Conservation (phyloP, 53 echinoderm and acorn worm species). For the Holothuria leucospilota region DNA sequence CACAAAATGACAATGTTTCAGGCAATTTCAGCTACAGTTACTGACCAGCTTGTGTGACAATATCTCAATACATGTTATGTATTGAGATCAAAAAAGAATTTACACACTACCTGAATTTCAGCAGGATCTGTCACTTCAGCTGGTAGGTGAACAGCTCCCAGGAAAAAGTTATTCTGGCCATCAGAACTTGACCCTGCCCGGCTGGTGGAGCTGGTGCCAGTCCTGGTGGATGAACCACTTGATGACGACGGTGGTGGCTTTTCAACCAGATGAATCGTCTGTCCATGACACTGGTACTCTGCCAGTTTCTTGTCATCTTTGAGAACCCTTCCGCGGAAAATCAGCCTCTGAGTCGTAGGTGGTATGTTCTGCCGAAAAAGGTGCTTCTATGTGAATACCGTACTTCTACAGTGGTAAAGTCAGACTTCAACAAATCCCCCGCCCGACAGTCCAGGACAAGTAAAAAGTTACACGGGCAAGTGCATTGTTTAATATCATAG, state of each 20-base stretch:
- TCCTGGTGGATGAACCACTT: conserved; percentile 14
- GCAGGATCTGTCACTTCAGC: conserved; percentile 73
- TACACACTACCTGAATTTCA: conserved; percentile 69
- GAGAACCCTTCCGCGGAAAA: conserved; percentile 88
- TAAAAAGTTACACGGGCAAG: no score
- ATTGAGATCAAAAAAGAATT: not conserved
- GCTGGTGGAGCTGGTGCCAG: conserved; percentile 18
- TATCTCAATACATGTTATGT: no score
- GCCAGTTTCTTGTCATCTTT: conserved; percentile 89
- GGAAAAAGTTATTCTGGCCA: conserved; percentile 70
- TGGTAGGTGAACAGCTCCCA: conserved; percentile 81
- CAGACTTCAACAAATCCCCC: no score
- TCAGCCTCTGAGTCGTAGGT: conserved; percentile 84
- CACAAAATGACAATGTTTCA: no score
- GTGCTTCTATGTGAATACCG: not conserved
- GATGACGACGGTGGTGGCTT: conserved; percentile 83
- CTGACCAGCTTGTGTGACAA: no score
- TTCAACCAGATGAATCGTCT: conserved; percentile 94
- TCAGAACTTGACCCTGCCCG: conserved; percentile 33
- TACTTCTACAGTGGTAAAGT: no score
- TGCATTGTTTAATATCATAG: no score
- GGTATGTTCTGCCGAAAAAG: conserved; percentile 70
- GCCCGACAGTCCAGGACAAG: no score
- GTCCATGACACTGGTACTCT: conserved; percentile 88
- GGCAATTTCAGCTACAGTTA: no score